Percentiles rank a stretch among this genome's conserved stretches.
Conservation (phyloP, 2,797 vertebrate species). For the Triplophysa yarkandensis region DNA sequence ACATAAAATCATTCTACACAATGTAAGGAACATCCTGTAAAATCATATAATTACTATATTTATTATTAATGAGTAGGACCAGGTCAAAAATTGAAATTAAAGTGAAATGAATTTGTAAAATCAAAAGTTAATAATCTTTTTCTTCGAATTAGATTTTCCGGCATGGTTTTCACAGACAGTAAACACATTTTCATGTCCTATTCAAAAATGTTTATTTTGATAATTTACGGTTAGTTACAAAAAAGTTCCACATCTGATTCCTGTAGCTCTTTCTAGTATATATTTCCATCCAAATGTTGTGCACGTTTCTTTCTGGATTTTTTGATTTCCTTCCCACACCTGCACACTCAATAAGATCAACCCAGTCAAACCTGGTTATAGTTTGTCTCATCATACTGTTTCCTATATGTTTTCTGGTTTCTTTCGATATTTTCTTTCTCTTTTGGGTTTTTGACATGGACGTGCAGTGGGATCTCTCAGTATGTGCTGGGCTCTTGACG, state of each 20-base stretch:
- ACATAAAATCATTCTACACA: too few relatives aligned
- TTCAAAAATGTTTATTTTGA: not conserved
- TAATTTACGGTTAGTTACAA: not conserved
- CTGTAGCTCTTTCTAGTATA: not conserved
- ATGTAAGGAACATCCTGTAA: too few relatives aligned
- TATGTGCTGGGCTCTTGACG: constrained; percentile 60
- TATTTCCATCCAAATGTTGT: not conserved
- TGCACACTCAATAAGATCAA: constrained; percentile 23
- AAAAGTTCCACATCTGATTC: not conserved
- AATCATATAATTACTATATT: too few relatives aligned
- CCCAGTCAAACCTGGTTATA: constrained; percentile 41
- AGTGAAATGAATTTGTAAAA: too few relatives aligned
- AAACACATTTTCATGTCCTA: not conserved
- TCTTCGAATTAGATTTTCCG: too few relatives aligned
- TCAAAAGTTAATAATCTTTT: too few relatives aligned
- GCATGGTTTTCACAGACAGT: too few relatives aligned
- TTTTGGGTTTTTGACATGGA: constrained; percentile 31
- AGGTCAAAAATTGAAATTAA: too few relatives aligned
- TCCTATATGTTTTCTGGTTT: not conserved
- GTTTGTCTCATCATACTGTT: constrained; percentile 43
- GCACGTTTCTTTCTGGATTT: too few relatives aligned
- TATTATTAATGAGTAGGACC: too few relatives aligned
- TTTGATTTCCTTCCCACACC: too few relatives aligned
- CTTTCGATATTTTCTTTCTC: not conserved
- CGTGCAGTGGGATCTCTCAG: constrained; percentile 56